phyloP scores from a whole-genome alignment of 1,140 invertebrate genomes.

The Lordiphosa clarofinis region DNA sequence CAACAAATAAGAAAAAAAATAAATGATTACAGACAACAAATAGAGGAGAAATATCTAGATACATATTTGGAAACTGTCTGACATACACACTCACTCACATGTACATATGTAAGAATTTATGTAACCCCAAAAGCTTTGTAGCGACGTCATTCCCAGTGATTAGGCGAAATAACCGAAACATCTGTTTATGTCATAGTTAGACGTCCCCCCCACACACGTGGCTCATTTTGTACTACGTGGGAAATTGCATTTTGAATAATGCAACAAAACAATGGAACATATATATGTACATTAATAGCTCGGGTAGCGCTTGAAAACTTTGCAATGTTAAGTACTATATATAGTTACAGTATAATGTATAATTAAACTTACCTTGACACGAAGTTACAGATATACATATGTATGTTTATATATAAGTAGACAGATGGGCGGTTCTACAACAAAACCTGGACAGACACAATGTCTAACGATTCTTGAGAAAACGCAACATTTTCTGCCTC shows the following conservation, averaged over 20 bases:
- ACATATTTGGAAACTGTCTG: slow-evolving; percentile 4
- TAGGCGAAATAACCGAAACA: slow-evolving; percentile 40
- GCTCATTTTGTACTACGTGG: slow-evolving; percentile 9
- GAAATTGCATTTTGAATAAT: slow-evolving; percentile 51
- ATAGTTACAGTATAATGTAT: slow-evolving; percentile 1
- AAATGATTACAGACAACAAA: slow-evolving; percentile 7
- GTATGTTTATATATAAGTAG: slow-evolving; percentile 26
- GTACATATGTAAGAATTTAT: slow-evolving; percentile 9
- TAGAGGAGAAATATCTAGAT: slow-evolving; percentile 29
- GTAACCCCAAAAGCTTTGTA: slow-evolving; percentile 17
- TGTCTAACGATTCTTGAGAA: slow-evolving; percentile 65
- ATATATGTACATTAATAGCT: background rate
- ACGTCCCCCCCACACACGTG: background rate
- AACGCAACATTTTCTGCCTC: slow-evolving; percentile 61
- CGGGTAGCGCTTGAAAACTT: slow-evolving; percentile 49
- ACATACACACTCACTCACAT: background rate
- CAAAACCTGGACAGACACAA: slow-evolving; percentile 27
- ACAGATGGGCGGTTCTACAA: slow-evolving; percentile 43
- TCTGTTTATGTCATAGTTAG: slow-evolving; percentile 25
- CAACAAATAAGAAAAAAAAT: slow-evolving; percentile 17
- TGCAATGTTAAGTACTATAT: slow-evolving; percentile 44
- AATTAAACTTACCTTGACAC: slow-evolving; percentile 54
- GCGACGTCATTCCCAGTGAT: slow-evolving; percentile 47
- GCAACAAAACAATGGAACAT: slow-evolving; percentile 15
- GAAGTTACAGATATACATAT: slow-evolving; percentile 32